Conservation (phyloP, 1,140 invertebrate species). For the Drosophila nannoptera region DNA sequence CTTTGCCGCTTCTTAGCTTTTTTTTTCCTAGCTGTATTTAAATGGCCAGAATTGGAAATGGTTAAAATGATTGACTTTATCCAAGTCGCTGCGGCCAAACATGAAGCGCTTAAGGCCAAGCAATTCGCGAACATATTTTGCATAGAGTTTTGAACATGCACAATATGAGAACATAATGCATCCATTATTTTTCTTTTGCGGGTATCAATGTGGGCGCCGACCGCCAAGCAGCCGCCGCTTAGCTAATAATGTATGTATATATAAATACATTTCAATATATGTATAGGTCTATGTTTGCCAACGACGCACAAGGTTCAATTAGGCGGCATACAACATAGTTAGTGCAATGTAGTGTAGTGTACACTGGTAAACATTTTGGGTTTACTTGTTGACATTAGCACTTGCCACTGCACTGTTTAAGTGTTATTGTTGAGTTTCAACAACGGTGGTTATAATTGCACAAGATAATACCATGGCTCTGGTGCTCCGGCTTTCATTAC, state of each 20-base stretch:
- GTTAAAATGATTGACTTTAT: neutral
- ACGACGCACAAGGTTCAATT: constrained; percentile 41
- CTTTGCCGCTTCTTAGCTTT: neutral
- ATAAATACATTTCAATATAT: neutral
- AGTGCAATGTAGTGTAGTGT: constrained; percentile 5
- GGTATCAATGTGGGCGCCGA: constrained; percentile 34
- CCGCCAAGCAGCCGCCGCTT: neutral
- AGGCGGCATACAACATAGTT: constrained; percentile 20
- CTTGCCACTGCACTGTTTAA: constrained; percentile 36
- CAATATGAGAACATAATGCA: constrained; percentile 52
- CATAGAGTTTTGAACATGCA: constrained; percentile 39
- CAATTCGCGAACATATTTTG: constrained; percentile 33
- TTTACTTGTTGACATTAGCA: constrained; percentile 47
- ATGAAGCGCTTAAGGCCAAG: neutral
- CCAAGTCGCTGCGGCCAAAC: constrained; percentile 20
- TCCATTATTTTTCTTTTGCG: constrained; percentile 22
- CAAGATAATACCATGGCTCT: constrained; percentile 58
- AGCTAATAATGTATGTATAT: too few species aligned
- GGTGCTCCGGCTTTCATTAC: constrained; percentile 20
- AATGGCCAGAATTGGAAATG: neutral
- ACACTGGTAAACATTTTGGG: constrained; percentile 15
- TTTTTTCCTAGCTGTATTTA: constrained; percentile 16
- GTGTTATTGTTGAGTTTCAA: constrained; percentile 45
- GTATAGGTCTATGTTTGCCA: constrained; percentile 35
- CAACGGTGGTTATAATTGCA: constrained; percentile 60